Evolutionary conservation across 2,888 invertebrate genomes (phyloP).

Genomic region (Sericinus montela): DNA sequence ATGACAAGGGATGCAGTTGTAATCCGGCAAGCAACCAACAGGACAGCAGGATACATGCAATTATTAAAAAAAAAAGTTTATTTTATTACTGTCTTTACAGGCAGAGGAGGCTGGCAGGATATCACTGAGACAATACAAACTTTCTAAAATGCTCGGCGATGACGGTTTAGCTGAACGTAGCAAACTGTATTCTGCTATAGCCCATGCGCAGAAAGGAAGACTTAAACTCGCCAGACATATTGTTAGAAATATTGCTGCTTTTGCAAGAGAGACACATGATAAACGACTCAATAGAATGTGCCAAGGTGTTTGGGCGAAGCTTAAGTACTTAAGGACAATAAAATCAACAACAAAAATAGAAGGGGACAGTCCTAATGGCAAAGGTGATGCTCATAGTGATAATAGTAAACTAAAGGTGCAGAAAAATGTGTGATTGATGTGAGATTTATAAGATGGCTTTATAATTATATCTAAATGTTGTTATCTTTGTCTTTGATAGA

Average conservation of each 20-base stretch:
- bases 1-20: no score
- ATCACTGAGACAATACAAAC: slow-evolving; percentile 88
- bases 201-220: slow-evolving; percentile 89
- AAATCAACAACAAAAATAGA: slow-evolving; percentile 25
- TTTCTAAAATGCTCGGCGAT: slow-evolving; percentile 91
- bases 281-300: slow-evolving; percentile 88
- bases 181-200: slow-evolving; percentile 91
- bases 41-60: no score
- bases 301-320: slow-evolving; percentile 91
- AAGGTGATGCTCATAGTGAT: slow-evolving; percentile 17
- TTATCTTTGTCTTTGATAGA: no score
- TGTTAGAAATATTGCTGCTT: slow-evolving; percentile 63
- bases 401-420: slow-evolving; percentile 26
- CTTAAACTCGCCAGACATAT: slow-evolving; percentile 82
- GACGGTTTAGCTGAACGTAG: slow-evolving; percentile 90
- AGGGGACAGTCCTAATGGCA: slow-evolving; percentile 1
- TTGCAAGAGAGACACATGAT: slow-evolving; percentile 75
- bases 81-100: slow-evolving; percentile 58
- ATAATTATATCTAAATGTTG: no score
- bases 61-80: no score
- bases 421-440: background rate
- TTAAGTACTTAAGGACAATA: slow-evolving; percentile 77
- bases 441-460: background rate
- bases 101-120: slow-evolving; percentile 94
- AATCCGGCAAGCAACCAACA: no score